These are phyloP conservation scores for Petromus typicus DNA, from an alignment of 2,113 vertebrate species.

Conservation along the genomic window DNA sequence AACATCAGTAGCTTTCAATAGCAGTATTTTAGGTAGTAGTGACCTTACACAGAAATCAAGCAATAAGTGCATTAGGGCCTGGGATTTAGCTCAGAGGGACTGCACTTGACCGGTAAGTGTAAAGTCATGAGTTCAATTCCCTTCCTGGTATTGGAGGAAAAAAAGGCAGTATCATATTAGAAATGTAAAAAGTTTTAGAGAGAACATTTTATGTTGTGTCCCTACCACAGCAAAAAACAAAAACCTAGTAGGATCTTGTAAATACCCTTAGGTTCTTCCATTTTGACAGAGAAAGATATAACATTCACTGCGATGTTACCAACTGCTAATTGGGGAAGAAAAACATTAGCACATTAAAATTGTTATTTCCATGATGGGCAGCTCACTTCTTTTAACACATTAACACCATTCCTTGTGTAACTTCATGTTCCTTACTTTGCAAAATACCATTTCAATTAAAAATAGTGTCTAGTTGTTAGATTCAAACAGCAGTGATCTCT, in stretches of 20 bases:
- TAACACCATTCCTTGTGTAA: slow-evolving; percentile 7
- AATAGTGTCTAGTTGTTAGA: slow-evolving; percentile 40
- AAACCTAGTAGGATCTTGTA: neutral
- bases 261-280: neutral
- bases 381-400: slow-evolving; percentile 48
- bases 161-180: neutral
- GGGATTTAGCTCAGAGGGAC: too few relatives aligned
- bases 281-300: neutral
- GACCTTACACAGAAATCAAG: neutral
- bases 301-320: neutral
- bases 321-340: neutral
- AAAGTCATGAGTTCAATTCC: too few relatives aligned
- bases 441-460: slow-evolving; percentile 60
- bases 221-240: neutral
- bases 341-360: slow-evolving; percentile 9
- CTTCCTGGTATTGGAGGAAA: too few relatives aligned
- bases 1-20: neutral
- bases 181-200: neutral
- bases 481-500: neutral
- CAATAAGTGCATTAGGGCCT: too few relatives aligned
- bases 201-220: neutral
- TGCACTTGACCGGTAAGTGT: too few relatives aligned
- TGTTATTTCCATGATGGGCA: neutral
- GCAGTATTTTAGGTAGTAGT: neutral
- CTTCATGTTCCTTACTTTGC: slow-evolving; percentile 32